These are phyloP conservation scores for Dipus sagitta DNA, from an alignment of 2,797 vertebrate genomes.

Conservation along the genomic window DNA sequence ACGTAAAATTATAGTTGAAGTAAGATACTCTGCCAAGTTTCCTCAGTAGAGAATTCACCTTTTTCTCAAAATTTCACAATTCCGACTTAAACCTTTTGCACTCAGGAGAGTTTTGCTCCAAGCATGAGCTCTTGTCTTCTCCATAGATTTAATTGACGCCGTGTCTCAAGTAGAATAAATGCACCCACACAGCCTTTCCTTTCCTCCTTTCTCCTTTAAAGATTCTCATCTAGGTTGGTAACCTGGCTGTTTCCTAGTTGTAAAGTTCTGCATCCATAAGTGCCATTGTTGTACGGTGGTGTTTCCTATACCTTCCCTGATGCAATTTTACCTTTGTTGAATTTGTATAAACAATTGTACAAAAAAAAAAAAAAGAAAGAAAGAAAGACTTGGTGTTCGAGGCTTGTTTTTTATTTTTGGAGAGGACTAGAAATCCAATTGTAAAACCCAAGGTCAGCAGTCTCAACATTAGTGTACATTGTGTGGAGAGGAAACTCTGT, in stretches of 20 bases:
- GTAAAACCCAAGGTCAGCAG: not conserved
- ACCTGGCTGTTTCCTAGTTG: constrained; percentile 86
- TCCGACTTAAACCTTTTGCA: constrained; percentile 87
- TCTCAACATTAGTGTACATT: not conserved
- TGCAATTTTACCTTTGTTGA: constrained; percentile 89
- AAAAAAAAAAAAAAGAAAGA: constrained; percentile 77
- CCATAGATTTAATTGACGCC: constrained; percentile 86
- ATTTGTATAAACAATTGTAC: constrained; percentile 92
- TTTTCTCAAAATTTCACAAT: constrained; percentile 86
- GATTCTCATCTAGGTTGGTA: constrained; percentile 86
- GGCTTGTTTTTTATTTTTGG: constrained; percentile 83
- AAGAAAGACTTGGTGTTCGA: constrained; percentile 70
- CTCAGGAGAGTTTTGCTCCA: constrained; percentile 87
- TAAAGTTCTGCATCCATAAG: constrained; percentile 89
- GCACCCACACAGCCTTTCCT: constrained; percentile 81
- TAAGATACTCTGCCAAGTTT: constrained; percentile 85
- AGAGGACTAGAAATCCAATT: not conserved
- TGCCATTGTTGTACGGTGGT: constrained; percentile 91
- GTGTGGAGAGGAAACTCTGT: not conserved
- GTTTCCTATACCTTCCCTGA: constrained; percentile 88
- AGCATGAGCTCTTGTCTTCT: constrained; percentile 88
- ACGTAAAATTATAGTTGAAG: constrained; percentile 87
- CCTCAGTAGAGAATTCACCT: constrained; percentile 87
- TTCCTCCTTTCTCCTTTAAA: constrained; percentile 84
- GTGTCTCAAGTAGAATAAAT: constrained; percentile 87